Evolutionary conservation across 2,888 invertebrate species (phyloP).

Genomic region (Anorthoa munda): DNA sequence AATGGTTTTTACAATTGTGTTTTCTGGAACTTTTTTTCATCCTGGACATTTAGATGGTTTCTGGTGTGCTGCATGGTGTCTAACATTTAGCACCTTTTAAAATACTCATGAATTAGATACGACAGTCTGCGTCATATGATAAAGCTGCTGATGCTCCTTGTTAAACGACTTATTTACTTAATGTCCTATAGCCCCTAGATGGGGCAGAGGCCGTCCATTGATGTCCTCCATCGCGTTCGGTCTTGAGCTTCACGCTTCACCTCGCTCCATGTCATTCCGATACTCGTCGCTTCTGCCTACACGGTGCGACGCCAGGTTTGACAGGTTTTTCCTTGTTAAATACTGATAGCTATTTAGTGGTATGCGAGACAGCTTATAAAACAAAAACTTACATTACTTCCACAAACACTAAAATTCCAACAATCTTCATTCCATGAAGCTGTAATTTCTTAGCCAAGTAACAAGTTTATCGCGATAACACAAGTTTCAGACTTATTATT

Average conservation of each 20-base stretch:
- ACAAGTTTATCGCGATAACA: conserved; percentile 54
- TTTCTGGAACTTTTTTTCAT: too few relatives aligned
- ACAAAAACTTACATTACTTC: conserved; percentile 1
- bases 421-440: conserved; percentile 21
- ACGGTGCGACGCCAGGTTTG: too few relatives aligned
- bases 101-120: background rate
- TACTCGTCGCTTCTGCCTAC: too few relatives aligned
- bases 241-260: too few relatives aligned
- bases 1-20: background rate
- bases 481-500: conserved; percentile 59
- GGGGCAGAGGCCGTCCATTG: too few relatives aligned
- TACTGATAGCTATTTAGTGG: background rate
- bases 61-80: background rate
- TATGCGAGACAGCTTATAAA: background rate
- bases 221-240: too few relatives aligned
- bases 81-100: background rate
- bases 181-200: too few relatives aligned
- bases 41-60: too few relatives aligned
- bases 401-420: conserved; percentile 33
- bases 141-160: background rate
- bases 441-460: conserved; percentile 42
- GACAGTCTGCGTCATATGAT: background rate
- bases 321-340: too few relatives aligned
- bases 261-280: too few relatives aligned
- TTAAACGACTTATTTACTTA: too few relatives aligned